A percentile compares a stretch with the other conserved stretches of the same genome.
Evolutionary conservation across 2,888 invertebrate genomes (phyloP).

Genomic region (Nysson spinosus): DNA sequence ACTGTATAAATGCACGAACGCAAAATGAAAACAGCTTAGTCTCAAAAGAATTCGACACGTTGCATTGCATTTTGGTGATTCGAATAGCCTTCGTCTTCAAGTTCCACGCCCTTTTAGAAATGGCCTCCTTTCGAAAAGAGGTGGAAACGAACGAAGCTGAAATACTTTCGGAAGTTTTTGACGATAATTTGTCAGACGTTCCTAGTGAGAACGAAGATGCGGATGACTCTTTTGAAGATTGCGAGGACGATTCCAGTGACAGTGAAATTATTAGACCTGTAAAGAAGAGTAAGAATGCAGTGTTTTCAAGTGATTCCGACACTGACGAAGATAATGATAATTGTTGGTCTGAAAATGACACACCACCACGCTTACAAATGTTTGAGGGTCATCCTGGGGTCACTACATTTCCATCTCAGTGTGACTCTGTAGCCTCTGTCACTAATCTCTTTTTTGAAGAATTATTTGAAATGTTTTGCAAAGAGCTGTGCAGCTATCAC

Average conservation of each 20-base stretch:
- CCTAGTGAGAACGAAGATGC: no score
- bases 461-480: conserved; percentile 15
- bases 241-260: conserved; percentile 18
- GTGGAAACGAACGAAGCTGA: conserved; percentile 26
- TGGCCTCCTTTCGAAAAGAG: conserved; percentile 16
- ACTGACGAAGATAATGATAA: conserved; percentile 16
- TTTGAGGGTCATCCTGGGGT: conserved; percentile 24
- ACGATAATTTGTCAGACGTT: conserved; percentile 28
- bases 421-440: conserved; percentile 18
- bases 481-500: conserved; percentile 19
- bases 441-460: conserved; percentile 31
- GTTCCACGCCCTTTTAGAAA: conserved; percentile 26
- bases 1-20: background rate
- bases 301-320: conserved; percentile 17
- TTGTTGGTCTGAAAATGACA: conserved; percentile 30
- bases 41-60: conserved; percentile 3
- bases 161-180: conserved; percentile 22
- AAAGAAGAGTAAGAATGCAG: conserved; percentile 12
- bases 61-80: conserved; percentile 16
- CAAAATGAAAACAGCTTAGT: conserved; percentile 10
- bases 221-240: conserved; percentile 22
- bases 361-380: conserved; percentile 26
- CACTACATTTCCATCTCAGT: conserved; percentile 19
- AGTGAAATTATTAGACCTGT: conserved; percentile 24
- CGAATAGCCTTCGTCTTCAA: conserved; percentile 25